Evolutionary conservation across 2,888 invertebrate species (phyloP).

Genomic region (Sminthurides aquaticus): DNA sequence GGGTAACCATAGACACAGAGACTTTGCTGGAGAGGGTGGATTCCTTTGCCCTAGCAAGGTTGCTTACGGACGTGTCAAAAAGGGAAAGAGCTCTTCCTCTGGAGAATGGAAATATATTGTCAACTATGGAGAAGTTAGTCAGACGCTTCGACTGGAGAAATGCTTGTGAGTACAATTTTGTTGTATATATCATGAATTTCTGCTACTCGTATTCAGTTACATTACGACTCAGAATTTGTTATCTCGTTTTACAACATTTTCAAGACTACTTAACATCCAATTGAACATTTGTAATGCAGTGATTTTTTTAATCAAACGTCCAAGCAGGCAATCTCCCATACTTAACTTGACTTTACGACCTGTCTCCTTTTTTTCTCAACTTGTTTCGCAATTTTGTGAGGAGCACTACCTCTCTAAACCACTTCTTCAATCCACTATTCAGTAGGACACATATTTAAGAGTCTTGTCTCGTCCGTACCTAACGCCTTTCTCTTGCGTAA

Average conservation of each 20-base stretch:
- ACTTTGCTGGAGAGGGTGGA: constrained; percentile 56
- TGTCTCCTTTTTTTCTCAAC: background rate
- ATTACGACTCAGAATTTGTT: no score
- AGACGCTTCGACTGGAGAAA: constrained; percentile 71
- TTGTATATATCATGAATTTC: no score
- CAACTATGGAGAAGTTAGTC: constrained; percentile 69
- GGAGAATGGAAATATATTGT: constrained; percentile 81
- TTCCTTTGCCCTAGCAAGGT: constrained; percentile 73
- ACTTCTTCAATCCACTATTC: no score
- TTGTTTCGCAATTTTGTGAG: background rate
- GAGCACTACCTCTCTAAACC: no score
- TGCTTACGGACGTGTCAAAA: constrained; percentile 69
- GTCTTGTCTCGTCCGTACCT: background rate
- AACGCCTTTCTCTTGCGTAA: no score
- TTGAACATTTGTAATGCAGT: no score
- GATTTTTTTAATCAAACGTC: background rate
- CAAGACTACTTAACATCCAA: no score
- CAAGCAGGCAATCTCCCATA: constrained; percentile 1
- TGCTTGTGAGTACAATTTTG: constrained; percentile 58
- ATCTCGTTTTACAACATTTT: no score
- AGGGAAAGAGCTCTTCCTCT: constrained; percentile 64
- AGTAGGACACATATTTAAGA: background rate
- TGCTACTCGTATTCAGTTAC: no score
- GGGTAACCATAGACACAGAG: constrained; percentile 27
- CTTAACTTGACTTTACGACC: background rate